phyloP scores from a whole-genome alignment of 2,797 vertebrate genomes.

The Lacerta viridis region DNA sequence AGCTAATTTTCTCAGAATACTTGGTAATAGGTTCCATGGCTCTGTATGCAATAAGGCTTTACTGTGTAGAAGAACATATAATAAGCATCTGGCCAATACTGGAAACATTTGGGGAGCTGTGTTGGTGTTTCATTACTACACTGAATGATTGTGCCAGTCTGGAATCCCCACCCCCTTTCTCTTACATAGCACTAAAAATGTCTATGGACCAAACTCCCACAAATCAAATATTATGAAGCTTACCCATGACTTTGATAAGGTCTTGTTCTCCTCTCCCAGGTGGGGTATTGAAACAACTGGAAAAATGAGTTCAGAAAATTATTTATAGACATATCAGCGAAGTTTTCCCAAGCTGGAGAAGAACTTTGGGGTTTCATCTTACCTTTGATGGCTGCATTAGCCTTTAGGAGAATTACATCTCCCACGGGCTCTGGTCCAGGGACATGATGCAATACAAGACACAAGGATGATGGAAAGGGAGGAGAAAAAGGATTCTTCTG shows the following conservation, averaged over 20 bases:
- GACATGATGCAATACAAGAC: no score
- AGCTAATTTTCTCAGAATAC: not conserved
- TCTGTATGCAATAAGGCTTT: not conserved
- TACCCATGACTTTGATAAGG: no score
- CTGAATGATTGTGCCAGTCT: not conserved
- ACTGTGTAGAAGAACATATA: not conserved
- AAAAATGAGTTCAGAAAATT: not conserved
- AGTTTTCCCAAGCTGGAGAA: not conserved
- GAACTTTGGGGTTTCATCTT: not conserved
- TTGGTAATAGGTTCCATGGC: not conserved
- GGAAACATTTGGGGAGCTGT: not conserved
- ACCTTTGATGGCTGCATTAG: not conserved
- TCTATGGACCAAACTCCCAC: not conserved
- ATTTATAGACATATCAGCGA: not conserved
- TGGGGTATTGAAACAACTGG: not conserved
- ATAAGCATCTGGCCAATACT: not conserved
- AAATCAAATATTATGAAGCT: constrained; percentile 1
- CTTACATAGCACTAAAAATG: not conserved
- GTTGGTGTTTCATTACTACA: not conserved
- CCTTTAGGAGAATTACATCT: not conserved
- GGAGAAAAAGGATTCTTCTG: no score
- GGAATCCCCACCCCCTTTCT: not conserved
- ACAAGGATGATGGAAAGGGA: no score
- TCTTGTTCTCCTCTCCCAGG: not conserved
- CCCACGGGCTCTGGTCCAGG: not conserved